Conservation (phyloP, 2,888 invertebrate genomes). For the Cosmia pyralina region DNA sequence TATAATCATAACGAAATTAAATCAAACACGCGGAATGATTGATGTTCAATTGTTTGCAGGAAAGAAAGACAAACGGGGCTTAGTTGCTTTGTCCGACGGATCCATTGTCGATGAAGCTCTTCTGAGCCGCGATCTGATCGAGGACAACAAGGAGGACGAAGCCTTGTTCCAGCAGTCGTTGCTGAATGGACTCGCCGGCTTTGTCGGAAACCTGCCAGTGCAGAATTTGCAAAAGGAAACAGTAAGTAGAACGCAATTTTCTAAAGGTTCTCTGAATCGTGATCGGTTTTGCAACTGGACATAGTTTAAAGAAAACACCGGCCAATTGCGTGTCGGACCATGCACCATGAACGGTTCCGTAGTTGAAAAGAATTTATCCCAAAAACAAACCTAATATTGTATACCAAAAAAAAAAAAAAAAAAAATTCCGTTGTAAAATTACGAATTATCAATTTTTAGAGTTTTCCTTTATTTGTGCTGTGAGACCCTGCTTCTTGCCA, state of each 20-base stretch:
- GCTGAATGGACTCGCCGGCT: slow-evolving; percentile 92
- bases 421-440: no score
- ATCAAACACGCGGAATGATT: neutral
- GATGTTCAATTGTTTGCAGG: slow-evolving; percentile 71
- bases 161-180: slow-evolving; percentile 89
- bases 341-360: no score
- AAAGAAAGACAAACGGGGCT: slow-evolving; percentile 91
- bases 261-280: no score
- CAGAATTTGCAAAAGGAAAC: slow-evolving; percentile 91
- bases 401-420: no score
- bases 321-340: no score
- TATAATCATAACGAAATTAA: no score
- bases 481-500: no score
- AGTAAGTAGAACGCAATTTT: slow-evolving; percentile 73
- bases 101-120: slow-evolving; percentile 92
- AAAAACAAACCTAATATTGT: no score
- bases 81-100: slow-evolving; percentile 92
- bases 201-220: slow-evolving; percentile 91
- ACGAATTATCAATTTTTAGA: no score
- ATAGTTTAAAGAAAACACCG: neutral
- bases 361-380: no score
- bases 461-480: no score
- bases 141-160: slow-evolving; percentile 76
- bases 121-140: slow-evolving; percentile 81
- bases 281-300: neutral